Conservation (phyloP, 2,797 vertebrate genomes). For the Myripristis murdjan region DNA sequence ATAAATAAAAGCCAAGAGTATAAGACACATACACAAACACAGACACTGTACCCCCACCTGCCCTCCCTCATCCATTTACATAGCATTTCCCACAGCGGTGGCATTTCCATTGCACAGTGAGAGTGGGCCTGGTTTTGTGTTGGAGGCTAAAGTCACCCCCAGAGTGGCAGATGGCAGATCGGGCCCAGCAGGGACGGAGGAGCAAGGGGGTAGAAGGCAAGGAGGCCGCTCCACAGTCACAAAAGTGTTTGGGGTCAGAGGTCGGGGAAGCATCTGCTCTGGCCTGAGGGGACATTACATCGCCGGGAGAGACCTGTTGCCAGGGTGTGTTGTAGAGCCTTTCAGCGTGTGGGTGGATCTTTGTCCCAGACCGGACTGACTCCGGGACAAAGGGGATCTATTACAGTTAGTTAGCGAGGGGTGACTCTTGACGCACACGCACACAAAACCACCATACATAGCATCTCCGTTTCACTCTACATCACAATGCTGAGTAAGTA, state of each 20-base stretch:
- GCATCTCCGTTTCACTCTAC: slow-evolving; percentile 25
- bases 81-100: slow-evolving; percentile 70
- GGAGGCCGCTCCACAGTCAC: slow-evolving; percentile 84
- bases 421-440: slow-evolving; percentile 12
- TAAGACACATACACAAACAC: neutral
- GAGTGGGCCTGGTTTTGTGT: slow-evolving; percentile 72
- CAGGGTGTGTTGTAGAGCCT: slow-evolving; percentile 75
- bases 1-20: neutral
- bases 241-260: slow-evolving; percentile 92
- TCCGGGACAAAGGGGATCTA: slow-evolving; percentile 76
- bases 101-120: slow-evolving; percentile 72
- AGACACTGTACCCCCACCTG: slow-evolving; percentile 21
- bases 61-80: slow-evolving; percentile 16
- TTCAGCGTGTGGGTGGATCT: slow-evolving; percentile 75
- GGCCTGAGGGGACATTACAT: slow-evolving; percentile 88
- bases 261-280: slow-evolving; percentile 94
- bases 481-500: neutral
- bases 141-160: slow-evolving; percentile 75
- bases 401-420: slow-evolving; percentile 68
- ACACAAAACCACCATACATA: neutral
- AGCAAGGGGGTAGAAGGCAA: slow-evolving; percentile 72
- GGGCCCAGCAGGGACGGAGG: slow-evolving; percentile 80
- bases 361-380: slow-evolving; percentile 63
- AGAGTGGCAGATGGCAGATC: slow-evolving; percentile 92
- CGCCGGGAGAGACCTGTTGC: slow-evolving; percentile 86